These are phyloP conservation scores for Chorisops tibialis DNA, from an alignment of 2,888 invertebrate species.

Conservation along the genomic window DNA sequence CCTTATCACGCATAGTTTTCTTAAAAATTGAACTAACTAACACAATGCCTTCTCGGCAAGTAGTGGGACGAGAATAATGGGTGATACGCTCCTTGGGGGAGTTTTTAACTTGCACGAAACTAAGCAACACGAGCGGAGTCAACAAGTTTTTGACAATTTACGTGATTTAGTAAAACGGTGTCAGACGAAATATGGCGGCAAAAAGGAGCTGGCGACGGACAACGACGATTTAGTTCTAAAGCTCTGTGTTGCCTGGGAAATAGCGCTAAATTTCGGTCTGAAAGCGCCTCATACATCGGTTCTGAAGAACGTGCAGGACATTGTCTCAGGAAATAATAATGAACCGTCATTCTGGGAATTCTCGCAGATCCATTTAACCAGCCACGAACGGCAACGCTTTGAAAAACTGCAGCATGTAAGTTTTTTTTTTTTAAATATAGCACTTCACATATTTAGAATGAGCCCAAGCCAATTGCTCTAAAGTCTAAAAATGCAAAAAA, in stretches of 20 bases:
- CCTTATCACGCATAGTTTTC: no score
- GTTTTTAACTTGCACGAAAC: constrained; percentile 13
- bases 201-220: constrained; percentile 87
- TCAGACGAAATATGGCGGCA: constrained; percentile 80
- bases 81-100: constrained; percentile 13
- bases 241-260: constrained; percentile 72
- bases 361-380: constrained; percentile 73
- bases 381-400: constrained; percentile 85
- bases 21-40: no score
- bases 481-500: no score
- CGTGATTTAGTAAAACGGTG: constrained; percentile 54
- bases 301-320: constrained; percentile 69
- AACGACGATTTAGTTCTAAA: constrained; percentile 60
- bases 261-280: constrained; percentile 74
- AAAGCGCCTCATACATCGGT: constrained; percentile 57
- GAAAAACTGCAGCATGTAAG: constrained; percentile 60
- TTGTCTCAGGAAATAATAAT: constrained; percentile 57
- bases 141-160: constrained; percentile 45
- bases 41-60: no score
- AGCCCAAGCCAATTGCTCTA: no score
- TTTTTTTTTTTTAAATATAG: no score
- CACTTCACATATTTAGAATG: no score
- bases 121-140: constrained; percentile 26
- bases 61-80: neutral
- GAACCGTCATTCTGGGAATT: constrained; percentile 71